Evolutionary conservation across 2,113 vertebrate genomes (phyloP).

Genomic region (Pteruthius melanotis): DNA sequence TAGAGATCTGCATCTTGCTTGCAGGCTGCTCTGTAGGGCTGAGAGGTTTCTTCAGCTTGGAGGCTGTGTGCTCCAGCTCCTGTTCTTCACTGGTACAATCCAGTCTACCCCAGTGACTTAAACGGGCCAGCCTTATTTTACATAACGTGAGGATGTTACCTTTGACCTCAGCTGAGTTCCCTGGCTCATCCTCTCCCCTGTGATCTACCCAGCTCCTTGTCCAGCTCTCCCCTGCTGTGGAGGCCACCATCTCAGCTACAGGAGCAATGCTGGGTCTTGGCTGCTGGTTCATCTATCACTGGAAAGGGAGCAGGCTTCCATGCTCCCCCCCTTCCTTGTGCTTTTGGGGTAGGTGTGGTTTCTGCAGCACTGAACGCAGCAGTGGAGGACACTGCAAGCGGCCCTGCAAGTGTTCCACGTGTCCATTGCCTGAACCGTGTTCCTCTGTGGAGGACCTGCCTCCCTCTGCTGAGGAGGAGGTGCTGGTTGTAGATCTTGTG

Average conservation of each 20-base stretch:
- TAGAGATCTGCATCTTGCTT: neutral
- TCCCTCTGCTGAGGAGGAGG: neutral
- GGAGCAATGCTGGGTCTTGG: neutral
- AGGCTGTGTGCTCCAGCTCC: fast-evolving
- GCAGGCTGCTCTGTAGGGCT: neutral
- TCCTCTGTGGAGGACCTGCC: neutral
- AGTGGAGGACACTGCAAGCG: neutral
- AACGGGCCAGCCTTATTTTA: neutral
- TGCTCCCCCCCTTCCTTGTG: neutral
- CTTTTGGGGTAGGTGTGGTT: neutral
- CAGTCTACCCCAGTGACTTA: neutral
- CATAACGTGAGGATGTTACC: neutral
- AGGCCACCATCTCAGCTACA: neutral
- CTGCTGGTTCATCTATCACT: neutral
- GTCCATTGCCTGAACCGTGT: neutral
- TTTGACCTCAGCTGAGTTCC: neutral
- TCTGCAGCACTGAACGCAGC: neutral
- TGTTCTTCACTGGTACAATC: neutral
- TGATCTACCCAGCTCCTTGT: neutral
- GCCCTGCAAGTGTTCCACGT: fast-evolving
- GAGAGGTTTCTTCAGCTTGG: neutral
- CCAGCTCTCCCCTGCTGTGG: neutral
- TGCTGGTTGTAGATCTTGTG: neutral
- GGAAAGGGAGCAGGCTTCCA: neutral
- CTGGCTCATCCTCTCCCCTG: neutral